phyloP scores from a whole-genome alignment of 2,888 invertebrate species.

The Andrena haemorrhoa region DNA sequence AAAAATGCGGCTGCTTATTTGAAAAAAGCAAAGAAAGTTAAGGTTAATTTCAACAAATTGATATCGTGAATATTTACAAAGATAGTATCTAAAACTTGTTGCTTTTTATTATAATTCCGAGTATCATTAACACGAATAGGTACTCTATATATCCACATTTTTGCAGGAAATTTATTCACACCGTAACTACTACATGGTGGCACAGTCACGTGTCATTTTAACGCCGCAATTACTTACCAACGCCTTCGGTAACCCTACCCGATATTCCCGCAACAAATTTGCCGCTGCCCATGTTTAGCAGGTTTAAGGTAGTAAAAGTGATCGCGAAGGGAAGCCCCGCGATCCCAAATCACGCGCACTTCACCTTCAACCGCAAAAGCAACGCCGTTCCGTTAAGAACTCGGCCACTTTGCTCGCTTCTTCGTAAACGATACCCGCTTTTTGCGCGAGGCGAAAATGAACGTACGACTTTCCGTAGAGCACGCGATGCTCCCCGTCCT shows the following conservation, averaged over 20 bases:
- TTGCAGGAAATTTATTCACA: no score
- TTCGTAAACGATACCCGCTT: slow-evolving; percentile 22
- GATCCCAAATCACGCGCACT: slow-evolving; percentile 2
- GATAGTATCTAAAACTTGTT: no score
- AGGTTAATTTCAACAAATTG: no score
- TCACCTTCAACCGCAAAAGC: slow-evolving; percentile 4
- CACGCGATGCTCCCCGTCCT: slow-evolving; percentile 18
- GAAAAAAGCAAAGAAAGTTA: no score
- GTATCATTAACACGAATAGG: no score
- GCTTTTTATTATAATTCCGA: no score
- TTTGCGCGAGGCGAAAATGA: slow-evolving; percentile 13
- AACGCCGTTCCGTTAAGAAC: slow-evolving; percentile 9
- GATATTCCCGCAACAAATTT: not conserved
- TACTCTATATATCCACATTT: no score
- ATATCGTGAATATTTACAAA: no score
- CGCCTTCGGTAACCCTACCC: not conserved
- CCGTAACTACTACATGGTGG: no score
- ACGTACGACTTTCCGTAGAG: slow-evolving; percentile 4
- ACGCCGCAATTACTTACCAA: not conserved
- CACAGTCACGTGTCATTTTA: no score
- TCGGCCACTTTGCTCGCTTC: slow-evolving; percentile 16
- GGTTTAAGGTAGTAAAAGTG: not conserved
- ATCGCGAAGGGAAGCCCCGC: not conserved
- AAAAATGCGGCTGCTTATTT: no score
- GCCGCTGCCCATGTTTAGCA: not conserved